A percentile compares a stretch with the other conserved stretches of the same genome.
Conservation (phyloP, 2,113 vertebrate species). For the Orthonyx spaldingii region DNA sequence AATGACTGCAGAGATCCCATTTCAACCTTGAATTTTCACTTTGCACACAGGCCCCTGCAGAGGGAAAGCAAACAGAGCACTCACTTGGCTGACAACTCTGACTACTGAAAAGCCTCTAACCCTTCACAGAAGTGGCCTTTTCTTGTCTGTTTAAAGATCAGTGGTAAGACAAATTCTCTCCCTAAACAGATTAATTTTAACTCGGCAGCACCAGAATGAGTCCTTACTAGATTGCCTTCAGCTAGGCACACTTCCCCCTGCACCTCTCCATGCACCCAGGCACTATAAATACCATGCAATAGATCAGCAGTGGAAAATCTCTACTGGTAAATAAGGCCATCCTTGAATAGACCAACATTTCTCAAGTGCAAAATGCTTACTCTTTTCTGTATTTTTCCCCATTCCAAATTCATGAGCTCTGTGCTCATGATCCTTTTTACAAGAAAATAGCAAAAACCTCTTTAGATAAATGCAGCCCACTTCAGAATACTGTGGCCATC, state of each 20-base stretch:
- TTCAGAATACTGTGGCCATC: not conserved
- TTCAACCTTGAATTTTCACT: constrained; percentile 56
- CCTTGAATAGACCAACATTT: not conserved
- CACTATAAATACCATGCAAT: not conserved
- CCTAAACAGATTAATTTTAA: constrained; percentile 24
- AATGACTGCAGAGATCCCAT: constrained; percentile 52
- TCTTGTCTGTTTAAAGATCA: not conserved
- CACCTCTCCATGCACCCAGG: not conserved
- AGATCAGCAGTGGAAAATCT: not conserved
- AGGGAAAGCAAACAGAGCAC: constrained; percentile 18
- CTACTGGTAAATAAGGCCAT: not conserved
- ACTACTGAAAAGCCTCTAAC: not conserved
- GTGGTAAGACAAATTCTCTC: not conserved
- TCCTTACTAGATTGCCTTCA: not conserved
- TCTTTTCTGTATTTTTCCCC: not conserved
- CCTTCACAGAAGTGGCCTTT: not conserved
- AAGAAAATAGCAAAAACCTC: not conserved
- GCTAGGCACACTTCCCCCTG: not conserved
- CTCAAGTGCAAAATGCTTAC: not conserved
- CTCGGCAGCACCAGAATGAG: not conserved
- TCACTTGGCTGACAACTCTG: not conserved
- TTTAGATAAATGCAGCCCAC: not conserved
- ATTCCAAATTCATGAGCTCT: not conserved
- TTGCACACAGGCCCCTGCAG: not conserved
- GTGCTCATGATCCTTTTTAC: not conserved